Conservation (phyloP, 2,888 invertebrate genomes). For the Opisthograptis luteolata region DNA sequence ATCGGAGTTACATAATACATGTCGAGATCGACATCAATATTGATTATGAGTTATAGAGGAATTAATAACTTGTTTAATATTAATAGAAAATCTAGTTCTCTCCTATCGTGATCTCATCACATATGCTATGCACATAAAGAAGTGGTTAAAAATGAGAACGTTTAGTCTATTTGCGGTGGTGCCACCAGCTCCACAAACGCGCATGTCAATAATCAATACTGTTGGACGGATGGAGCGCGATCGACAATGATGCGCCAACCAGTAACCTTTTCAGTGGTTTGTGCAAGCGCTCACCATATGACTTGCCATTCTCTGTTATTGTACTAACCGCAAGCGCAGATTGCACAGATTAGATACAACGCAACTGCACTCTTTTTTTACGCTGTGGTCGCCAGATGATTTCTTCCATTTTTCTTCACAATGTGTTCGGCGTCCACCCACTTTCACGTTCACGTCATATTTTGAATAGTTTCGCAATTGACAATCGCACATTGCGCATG, state of each 20-base stretch:
- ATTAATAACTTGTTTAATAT: background rate
- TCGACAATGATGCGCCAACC: conserved; percentile 13
- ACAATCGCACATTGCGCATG: conserved; percentile 63
- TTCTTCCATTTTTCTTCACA: conserved; percentile 19
- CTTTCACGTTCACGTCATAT: conserved; percentile 41
- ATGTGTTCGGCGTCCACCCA: conserved; percentile 29
- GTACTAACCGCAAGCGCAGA: conserved; percentile 65
- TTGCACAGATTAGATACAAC: conserved; percentile 55
- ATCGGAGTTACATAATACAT: background rate
- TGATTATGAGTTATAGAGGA: background rate
- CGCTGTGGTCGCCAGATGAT: conserved; percentile 38
- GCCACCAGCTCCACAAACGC: background rate
- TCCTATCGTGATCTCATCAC: background rate
- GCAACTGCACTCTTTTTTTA: conserved; percentile 45
- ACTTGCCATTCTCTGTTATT: conserved; percentile 58
- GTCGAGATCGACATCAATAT: background rate
- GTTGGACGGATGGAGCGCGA: background rate
- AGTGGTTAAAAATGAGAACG: background rate
- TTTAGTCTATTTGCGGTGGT: background rate
- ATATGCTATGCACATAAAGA: conserved; percentile 1
- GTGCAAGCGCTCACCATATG: conserved; percentile 67
- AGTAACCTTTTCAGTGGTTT: conserved; percentile 58
- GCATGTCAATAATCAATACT: background rate
- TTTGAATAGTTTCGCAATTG: conserved; percentile 57
- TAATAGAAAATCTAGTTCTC: background rate